Evolutionary conservation across 2,797 vertebrate species (phyloP), one percentile per base, ranked within the genome.

Genomic region (Sebastes variabilis): DNA sequence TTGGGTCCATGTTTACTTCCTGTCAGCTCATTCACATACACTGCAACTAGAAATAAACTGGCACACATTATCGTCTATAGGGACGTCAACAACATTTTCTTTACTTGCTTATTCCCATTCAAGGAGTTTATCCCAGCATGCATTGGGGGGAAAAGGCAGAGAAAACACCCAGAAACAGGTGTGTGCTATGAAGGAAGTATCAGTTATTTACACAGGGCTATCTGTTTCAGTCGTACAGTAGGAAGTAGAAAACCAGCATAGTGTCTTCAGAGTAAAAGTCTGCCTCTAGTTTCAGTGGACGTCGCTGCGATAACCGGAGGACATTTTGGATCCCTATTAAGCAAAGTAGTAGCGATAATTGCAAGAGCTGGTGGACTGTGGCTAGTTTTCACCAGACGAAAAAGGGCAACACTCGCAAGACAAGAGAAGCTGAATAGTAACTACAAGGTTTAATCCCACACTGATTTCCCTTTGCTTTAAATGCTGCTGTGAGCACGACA

Each of bases 181-280:
- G 24, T 69, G 27, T 66, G 25, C 58, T n/a, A 54, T 58, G 1
- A 75, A 75, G 58, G 61, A 77, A 25, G 62, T 56, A 22, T 58
- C 8, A 16, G 55, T 72, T 66, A 85, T 88, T 88, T 75, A 86
- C 20, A 73, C 89, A 87, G 82, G 85, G 84, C 84, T 59, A 30
- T 89, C 77, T 58, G 70, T 73, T 81, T 90, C 85, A 89, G 85
- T 86, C 69, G 5, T 64, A 46, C 42, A 46, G 42, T 46, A 87
- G 80, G 86, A 91, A 92, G 89, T 82, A 88, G 46, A 91, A 93
- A 92, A 90, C 84, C 82, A 82, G 79, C 87, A 88, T 79, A 79
- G 75, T 72, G 75, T 87, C 69, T 66, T 60, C 59, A 75, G 75
- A 86, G 77, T 36, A 77, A 65, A 88, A 68, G 80, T 81, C 65